A percentile compares a stretch with the other conserved stretches of the same genome.
phyloP scores from a whole-genome alignment of 2,888 invertebrate species.

The Aelia acuminata region DNA sequence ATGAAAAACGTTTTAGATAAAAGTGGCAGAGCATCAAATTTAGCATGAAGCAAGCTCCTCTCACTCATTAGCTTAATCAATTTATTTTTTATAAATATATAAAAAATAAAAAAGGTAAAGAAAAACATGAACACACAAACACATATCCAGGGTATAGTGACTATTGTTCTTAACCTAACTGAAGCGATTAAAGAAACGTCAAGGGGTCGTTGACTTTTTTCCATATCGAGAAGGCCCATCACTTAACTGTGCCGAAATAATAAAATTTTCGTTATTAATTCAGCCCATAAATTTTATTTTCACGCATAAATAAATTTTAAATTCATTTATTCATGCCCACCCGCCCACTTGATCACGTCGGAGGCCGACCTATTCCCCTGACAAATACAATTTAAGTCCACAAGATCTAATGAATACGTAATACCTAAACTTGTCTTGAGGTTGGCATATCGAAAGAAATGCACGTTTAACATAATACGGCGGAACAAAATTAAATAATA shows the following conservation, averaged over 20 bases:
- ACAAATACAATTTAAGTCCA: slow-evolving; percentile 2
- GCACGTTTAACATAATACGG: neutral
- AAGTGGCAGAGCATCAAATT: no score
- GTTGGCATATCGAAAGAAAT: neutral
- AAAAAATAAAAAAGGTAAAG: no score
- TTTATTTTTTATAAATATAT: no score
- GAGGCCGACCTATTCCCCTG: neutral
- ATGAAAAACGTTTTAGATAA: no score
- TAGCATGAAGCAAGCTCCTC: no score
- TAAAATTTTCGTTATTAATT: slow-evolving; percentile 25
- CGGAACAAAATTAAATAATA: no score
- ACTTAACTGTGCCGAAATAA: slow-evolving; percentile 25
- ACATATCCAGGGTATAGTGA: no score
- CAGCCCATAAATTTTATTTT: slow-evolving; percentile 36
- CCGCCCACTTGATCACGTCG: neutral
- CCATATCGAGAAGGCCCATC: neutral
- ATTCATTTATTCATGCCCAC: slow-evolving; percentile 17
- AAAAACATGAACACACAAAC: no score
- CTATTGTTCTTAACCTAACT: neutral
- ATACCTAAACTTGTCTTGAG: neutral
- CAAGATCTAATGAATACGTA: neutral
- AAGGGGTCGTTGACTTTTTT: slow-evolving; percentile 6
- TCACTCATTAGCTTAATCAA: no score
- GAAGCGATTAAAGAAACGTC: neutral
- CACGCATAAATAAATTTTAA: slow-evolving; percentile 25